Conservation (phyloP, 2,797 vertebrate species). For the Poliocrania exsul region DNA sequence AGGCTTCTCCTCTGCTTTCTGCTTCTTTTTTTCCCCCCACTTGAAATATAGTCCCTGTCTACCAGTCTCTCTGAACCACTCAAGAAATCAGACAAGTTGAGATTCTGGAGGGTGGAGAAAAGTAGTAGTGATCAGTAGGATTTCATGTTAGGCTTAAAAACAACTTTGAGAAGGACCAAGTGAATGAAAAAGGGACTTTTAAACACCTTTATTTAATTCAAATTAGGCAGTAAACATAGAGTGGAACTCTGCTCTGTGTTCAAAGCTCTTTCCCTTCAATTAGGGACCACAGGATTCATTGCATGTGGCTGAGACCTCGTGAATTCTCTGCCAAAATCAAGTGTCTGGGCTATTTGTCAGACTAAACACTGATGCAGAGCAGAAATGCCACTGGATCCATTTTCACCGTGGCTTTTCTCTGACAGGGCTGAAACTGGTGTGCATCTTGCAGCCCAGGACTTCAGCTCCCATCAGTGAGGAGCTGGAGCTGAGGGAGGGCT, state of each 20-base stretch:
- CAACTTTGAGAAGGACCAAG: background rate
- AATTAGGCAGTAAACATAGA: background rate
- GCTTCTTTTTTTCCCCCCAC: background rate
- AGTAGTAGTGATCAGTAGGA: background rate
- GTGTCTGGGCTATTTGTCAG: background rate
- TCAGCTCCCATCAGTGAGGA: background rate
- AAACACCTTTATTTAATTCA: background rate
- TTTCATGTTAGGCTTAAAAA: background rate
- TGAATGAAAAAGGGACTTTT: background rate
- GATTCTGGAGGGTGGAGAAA: background rate
- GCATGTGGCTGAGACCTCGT: background rate
- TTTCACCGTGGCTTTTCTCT: background rate
- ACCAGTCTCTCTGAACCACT: background rate
- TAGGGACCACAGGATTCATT: fast-evolving
- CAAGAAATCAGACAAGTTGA: background rate
- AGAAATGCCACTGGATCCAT: background rate
- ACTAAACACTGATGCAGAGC: background rate
- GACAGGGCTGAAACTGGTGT: background rate
- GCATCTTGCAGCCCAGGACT: background rate
- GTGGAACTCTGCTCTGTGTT: background rate
- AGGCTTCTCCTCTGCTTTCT: background rate
- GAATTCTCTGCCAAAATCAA: background rate
- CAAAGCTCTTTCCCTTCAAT: background rate
- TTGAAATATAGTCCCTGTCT: background rate
- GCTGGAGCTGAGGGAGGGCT: background rate